Percentiles rank a stretch among this genome's conserved stretches.
phyloP scores from a whole-genome alignment of 2,797 vertebrate species.

The Hybognathus amarus region DNA sequence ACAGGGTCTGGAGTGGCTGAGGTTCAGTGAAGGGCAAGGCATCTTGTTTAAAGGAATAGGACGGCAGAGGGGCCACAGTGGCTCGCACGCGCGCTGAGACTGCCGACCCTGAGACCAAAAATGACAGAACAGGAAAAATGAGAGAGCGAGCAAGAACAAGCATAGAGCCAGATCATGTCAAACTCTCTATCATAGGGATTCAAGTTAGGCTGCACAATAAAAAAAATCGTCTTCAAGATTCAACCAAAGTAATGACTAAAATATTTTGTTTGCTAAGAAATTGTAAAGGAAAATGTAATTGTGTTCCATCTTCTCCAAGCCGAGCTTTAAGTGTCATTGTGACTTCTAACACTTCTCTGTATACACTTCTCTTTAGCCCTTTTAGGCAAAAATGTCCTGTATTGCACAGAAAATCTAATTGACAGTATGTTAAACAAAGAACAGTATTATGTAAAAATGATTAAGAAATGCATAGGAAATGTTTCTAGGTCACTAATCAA shows the following conservation, averaged over 20 bases:
- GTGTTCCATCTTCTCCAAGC: neutral
- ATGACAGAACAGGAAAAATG: slow-evolving; percentile 19
- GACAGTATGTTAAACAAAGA: neutral
- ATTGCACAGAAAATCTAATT: neutral
- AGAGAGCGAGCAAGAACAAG: neutral
- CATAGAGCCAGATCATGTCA: neutral
- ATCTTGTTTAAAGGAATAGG: slow-evolving; percentile 52
- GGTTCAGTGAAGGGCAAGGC: slow-evolving; percentile 50
- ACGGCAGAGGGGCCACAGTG: slow-evolving; percentile 59
- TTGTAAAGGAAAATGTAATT: neutral
- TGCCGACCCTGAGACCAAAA: slow-evolving; percentile 43
- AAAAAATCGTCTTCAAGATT: neutral
- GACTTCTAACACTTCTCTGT: neutral
- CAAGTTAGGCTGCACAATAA: neutral
- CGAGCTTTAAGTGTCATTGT: slow-evolving; percentile 1
- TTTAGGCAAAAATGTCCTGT: neutral
- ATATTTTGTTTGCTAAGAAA: neutral
- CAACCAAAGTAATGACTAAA: neutral
- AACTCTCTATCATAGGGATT: neutral
- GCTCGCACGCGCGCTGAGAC: slow-evolving; percentile 53
- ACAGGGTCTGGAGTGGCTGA: slow-evolving; percentile 40
- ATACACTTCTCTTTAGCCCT: neutral
- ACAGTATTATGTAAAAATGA: neutral
- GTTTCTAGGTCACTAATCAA: slow-evolving; percentile 12
- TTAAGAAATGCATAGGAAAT: no score